Percentiles rank a stretch among this genome's conserved stretches.
phyloP scores from a whole-genome alignment of 2,797 vertebrate species.

The Dryobates pubescens region DNA sequence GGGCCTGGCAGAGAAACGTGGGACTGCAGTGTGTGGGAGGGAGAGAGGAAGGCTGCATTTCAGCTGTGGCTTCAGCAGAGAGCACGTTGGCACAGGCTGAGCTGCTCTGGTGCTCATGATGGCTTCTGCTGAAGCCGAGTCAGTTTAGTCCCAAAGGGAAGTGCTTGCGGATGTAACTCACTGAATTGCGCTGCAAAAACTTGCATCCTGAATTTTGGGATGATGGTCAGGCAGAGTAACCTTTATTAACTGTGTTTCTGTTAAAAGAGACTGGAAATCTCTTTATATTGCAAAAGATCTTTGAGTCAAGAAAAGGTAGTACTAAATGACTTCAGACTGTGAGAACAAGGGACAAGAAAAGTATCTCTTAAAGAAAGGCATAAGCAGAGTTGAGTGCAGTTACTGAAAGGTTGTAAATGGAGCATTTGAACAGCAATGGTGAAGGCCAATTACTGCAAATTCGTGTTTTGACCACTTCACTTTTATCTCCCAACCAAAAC shows the following conservation, averaged over 20 bases:
- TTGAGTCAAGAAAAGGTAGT: not conserved
- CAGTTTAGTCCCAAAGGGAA: not conserved
- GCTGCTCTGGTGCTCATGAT: not conserved
- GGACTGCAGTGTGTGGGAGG: not conserved
- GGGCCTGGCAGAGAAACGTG: not conserved
- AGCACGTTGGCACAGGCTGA: rapidly evolving
- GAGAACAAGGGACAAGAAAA: constrained; percentile 22
- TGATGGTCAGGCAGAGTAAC: not conserved
- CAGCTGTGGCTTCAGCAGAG: rapidly evolving
- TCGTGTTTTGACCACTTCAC: constrained; percentile 59
- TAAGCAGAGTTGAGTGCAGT: constrained; percentile 11
- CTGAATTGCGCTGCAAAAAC: not conserved
- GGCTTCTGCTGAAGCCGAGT: not conserved
- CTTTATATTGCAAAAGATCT: not conserved
- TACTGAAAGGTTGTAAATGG: constrained; percentile 39
- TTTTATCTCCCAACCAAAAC: constrained; percentile 73
- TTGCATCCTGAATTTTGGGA: not conserved
- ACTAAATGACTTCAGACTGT: constrained; percentile 48
- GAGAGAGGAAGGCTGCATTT: rapidly evolving
- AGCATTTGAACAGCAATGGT: constrained; percentile 41
- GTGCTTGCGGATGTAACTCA: not conserved
- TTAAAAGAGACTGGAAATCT: not conserved
- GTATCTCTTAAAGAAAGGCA: not conserved
- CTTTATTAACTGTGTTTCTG: not conserved
- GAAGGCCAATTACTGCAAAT: constrained; percentile 66